phyloP scores from a whole-genome alignment of 2,797 vertebrate species.

The Ambastaia sidthimunki region DNA sequence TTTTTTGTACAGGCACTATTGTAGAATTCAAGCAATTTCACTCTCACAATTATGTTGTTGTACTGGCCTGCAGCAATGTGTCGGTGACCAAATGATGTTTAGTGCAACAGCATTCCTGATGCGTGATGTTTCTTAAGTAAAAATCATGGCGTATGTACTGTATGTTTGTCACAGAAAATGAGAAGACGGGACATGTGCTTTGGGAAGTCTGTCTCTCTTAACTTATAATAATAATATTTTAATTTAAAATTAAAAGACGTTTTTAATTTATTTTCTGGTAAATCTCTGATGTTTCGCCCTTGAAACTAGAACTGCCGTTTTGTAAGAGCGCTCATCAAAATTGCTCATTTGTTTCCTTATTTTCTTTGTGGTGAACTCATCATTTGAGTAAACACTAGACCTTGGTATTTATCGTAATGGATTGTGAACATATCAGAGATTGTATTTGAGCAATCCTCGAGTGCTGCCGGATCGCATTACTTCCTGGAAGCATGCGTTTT shows the following conservation, averaged over 20 bases:
- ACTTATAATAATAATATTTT: neutral
- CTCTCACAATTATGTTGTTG: too few species aligned
- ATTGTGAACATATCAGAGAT: slow-evolving; percentile 15
- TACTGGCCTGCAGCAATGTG: too few species aligned
- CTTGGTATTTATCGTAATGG: slow-evolving; percentile 9
- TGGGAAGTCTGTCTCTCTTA: neutral
- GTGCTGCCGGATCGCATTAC: neutral
- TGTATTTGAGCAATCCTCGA: neutral
- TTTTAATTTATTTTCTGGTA: neutral
- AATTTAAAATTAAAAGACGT: neutral
- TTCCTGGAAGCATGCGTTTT: neutral
- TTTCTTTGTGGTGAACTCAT: slow-evolving; percentile 6
- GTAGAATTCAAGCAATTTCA: neutral
- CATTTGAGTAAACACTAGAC: slow-evolving; percentile 7
- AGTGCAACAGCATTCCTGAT: too few species aligned
- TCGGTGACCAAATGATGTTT: too few species aligned
- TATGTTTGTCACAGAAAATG: neutral
- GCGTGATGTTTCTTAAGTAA: too few species aligned
- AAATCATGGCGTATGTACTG: neutral
- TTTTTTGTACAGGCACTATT: neutral
- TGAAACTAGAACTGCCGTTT: neutral
- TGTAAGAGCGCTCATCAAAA: neutral
- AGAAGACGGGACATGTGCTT: neutral
- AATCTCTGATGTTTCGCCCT: slow-evolving; percentile 1
- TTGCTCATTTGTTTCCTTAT: slow-evolving; percentile 10